These are phyloP conservation scores for Drosophila rufa DNA, from an alignment of 1,140 invertebrate genomes.

Conservation along the genomic window DNA sequence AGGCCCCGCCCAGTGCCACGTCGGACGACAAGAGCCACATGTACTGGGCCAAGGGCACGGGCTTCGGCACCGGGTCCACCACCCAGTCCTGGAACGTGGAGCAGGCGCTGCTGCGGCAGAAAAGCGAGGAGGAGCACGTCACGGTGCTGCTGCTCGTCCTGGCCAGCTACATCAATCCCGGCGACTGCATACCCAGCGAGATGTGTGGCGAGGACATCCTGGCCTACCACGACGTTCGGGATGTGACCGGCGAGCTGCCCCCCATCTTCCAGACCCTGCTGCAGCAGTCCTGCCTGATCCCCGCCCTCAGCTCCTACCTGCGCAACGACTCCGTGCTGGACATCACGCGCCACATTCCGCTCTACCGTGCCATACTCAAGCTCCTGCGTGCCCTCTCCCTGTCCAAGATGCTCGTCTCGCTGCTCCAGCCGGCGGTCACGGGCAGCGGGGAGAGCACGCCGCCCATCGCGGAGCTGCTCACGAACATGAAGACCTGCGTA, in stretches of 20 bases:
- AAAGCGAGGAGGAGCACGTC: conserved; percentile 96
- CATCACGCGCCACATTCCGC: conserved; percentile 96
- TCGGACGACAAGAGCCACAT: conserved; percentile 92
- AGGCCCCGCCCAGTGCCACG: conserved; percentile 60
- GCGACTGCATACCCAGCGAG: conserved; percentile 87
- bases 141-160: conserved; percentile 93
- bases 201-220: conserved; percentile 83
- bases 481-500: conserved; percentile 95
- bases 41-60: conserved; percentile 98
- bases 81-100: conserved; percentile 98
- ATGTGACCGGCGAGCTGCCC: conserved; percentile 87
- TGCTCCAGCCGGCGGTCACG: conserved; percentile 88
- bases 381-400: conserved; percentile 92
- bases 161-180: conserved; percentile 94
- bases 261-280: conserved; percentile 91
- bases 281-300: conserved; percentile 92
- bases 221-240: conserved; percentile 73
- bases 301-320: conserved; percentile 95
- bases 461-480: conserved; percentile 90
- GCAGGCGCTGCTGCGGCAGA: conserved; percentile 94
- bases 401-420: conserved; percentile 88
- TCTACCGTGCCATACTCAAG: conserved; percentile 94
- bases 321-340: conserved; percentile 98
- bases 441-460: conserved; percentile 76
- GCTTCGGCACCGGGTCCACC: conserved; percentile 97